A percentile compares a stretch with the other conserved stretches of the same genome.
These are phyloP conservation scores for Ageneiosus marmoratus DNA, from an alignment of 2,113 vertebrate species.

Conservation along the genomic window DNA sequence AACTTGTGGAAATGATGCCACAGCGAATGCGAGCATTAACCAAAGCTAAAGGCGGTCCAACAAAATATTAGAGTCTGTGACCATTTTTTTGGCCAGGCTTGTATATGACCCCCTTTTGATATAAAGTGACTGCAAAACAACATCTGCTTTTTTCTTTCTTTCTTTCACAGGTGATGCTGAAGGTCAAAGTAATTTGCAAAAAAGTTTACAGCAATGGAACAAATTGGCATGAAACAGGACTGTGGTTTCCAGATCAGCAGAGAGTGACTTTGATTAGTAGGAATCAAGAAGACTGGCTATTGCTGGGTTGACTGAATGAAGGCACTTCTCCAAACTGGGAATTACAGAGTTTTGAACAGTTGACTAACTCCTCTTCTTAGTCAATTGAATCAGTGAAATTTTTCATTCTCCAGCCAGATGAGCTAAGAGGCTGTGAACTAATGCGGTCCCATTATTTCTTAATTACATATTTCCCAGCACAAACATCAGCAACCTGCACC, in stretches of 20 bases:
- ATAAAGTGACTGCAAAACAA: slow-evolving; percentile 1
- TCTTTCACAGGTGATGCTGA: not conserved
- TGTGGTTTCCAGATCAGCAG: not conserved
- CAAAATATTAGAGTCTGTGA: too few relatives aligned
- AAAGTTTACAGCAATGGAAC: not conserved
- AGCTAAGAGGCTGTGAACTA: slow-evolving; percentile 3
- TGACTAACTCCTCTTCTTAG: not conserved
- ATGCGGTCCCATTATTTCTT: slow-evolving; percentile 40
- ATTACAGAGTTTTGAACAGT: slow-evolving; percentile 4
- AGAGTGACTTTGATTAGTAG: not conserved
- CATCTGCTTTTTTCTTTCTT: slow-evolving; percentile 10
- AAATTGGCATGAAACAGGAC: not conserved
- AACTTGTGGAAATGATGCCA: too few relatives aligned
- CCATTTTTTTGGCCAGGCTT: too few relatives aligned
- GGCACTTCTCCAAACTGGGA: slow-evolving; percentile 8
- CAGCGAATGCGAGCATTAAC: too few relatives aligned
- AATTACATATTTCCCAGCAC: slow-evolving; percentile 37
- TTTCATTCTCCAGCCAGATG: slow-evolving; percentile 21
- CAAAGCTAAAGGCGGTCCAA: too few relatives aligned
- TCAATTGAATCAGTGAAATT: slow-evolving; percentile 29
- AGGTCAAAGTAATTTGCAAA: not conserved
- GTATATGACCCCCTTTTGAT: not conserved
- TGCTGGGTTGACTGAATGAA: not conserved
- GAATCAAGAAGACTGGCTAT: not conserved
- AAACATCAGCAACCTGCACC: slow-evolving; percentile 10